These are phyloP conservation scores for Lasioglossum morio DNA, from an alignment of 2,888 invertebrate genomes.

Conservation along the genomic window DNA sequence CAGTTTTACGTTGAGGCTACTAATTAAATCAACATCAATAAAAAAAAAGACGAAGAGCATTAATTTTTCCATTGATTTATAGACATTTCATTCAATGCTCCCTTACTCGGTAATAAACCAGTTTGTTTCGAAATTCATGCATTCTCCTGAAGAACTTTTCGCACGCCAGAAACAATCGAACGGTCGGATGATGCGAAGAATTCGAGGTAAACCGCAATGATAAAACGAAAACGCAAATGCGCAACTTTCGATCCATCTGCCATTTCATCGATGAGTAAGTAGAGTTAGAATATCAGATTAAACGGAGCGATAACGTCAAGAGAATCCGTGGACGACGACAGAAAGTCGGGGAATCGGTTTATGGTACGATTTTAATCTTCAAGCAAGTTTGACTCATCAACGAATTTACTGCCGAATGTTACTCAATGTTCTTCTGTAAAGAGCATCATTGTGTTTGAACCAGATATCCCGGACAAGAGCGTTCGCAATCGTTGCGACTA, in stretches of 20 bases:
- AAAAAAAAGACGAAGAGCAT: background rate
- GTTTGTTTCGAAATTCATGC: too few relatives aligned
- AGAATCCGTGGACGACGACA: background rate
- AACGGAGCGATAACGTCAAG: conserved; percentile 1
- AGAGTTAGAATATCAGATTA: conserved; percentile 18
- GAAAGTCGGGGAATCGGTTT: conserved; percentile 33
- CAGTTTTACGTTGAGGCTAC: background rate
- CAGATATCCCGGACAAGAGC: background rate
- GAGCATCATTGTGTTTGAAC: background rate
- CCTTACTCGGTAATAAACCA: background rate
- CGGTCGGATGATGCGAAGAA: background rate
- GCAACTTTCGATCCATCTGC: background rate
- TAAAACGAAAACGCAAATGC: conserved; percentile 6
- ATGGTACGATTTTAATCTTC: conserved; percentile 16
- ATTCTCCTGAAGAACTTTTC: background rate
- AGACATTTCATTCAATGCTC: too few relatives aligned
- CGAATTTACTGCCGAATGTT: background rate
- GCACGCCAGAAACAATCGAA: background rate
- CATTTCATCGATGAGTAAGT: conserved; percentile 15
- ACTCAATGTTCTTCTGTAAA: background rate
- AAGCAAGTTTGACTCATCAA: conserved; percentile 29
- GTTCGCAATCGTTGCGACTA: background rate
- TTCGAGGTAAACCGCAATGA: background rate
- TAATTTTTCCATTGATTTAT: too few relatives aligned
- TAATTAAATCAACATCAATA: background rate